A percentile compares a stretch with the other conserved stretches of the same genome.
phyloP scores from a whole-genome alignment of 2,113 vertebrate genomes.

The Aleadryas rufinucha region DNA sequence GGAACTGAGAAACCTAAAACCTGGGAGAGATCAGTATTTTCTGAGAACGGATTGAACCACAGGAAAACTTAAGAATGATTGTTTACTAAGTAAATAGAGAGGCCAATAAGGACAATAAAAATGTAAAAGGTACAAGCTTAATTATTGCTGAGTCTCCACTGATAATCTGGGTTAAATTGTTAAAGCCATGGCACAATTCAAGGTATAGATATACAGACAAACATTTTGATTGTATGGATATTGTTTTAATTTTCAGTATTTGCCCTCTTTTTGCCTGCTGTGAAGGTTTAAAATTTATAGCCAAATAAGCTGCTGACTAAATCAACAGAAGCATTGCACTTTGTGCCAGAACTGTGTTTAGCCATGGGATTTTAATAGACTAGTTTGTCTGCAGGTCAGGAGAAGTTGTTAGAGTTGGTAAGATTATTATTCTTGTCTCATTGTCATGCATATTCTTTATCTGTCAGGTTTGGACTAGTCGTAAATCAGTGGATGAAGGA shows the following conservation, averaged over 20 bases:
- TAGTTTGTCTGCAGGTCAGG: background rate
- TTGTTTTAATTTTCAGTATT: background rate
- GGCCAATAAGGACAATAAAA: background rate
- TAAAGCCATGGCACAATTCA: background rate
- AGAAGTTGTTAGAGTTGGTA: background rate
- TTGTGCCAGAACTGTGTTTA: background rate
- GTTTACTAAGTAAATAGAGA: background rate
- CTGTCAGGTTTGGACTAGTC: background rate
- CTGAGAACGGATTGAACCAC: background rate
- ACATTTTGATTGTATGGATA: background rate
- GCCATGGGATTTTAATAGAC: background rate
- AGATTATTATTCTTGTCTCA: background rate
- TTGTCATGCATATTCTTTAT: background rate
- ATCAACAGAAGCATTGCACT: background rate
- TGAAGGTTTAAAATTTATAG: background rate
- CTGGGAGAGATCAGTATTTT: slow-evolving; percentile 52
- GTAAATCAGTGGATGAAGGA: background rate
- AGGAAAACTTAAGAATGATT: slow-evolving; percentile 14
- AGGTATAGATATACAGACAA: background rate
- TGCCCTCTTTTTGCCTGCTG: background rate
- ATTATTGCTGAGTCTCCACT: background rate
- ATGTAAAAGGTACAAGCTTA: background rate
- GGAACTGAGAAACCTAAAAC: slow-evolving; percentile 58
- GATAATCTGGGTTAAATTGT: background rate
- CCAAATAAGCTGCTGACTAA: background rate